Conservation (phyloP, 2,113 vertebrate genomes). For the Indri indri region DNA sequence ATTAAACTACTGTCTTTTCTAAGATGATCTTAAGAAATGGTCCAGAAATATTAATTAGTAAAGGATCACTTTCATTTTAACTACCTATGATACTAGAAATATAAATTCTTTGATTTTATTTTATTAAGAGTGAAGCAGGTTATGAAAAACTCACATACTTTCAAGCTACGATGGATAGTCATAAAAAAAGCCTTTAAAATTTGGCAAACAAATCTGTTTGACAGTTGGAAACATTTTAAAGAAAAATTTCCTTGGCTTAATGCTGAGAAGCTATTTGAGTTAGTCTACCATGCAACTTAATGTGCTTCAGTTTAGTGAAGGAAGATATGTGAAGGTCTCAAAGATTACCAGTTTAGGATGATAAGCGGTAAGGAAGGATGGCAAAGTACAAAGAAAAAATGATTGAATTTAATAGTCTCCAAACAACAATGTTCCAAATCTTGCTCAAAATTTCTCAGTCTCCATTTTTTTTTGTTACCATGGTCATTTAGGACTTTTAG, state of each 20-base stretch:
- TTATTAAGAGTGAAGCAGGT: conserved; percentile 75
- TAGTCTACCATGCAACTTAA: conserved; percentile 31
- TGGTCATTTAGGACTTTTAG: neutral
- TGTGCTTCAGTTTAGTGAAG: conserved; percentile 50
- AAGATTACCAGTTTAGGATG: conserved; percentile 48
- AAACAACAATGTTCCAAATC: conserved; percentile 52
- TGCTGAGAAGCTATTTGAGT: conserved; percentile 63
- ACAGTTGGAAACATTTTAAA: conserved; percentile 67
- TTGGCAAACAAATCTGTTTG: conserved; percentile 61
- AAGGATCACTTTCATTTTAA: conserved; percentile 75
- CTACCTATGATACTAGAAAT: conserved; percentile 70
- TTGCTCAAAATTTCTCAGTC: neutral
- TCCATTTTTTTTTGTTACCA: neutral
- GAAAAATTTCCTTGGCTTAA: conserved; percentile 60
- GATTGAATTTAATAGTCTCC: conserved; percentile 49
- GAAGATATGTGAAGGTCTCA: conserved; percentile 35
- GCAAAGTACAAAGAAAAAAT: conserved; percentile 57
- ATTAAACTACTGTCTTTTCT: conserved; percentile 75
- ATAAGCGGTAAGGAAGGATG: conserved; percentile 38
- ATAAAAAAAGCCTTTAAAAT: conserved; percentile 73
- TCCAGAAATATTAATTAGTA: conserved; percentile 48
- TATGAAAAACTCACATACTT: conserved; percentile 73
- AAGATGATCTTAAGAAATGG: conserved; percentile 54
- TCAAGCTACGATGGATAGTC: conserved; percentile 69
- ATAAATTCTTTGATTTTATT: conserved; percentile 75